phyloP scores from a whole-genome alignment of 1,140 invertebrate species.

The Drosophila biarmipes region DNA sequence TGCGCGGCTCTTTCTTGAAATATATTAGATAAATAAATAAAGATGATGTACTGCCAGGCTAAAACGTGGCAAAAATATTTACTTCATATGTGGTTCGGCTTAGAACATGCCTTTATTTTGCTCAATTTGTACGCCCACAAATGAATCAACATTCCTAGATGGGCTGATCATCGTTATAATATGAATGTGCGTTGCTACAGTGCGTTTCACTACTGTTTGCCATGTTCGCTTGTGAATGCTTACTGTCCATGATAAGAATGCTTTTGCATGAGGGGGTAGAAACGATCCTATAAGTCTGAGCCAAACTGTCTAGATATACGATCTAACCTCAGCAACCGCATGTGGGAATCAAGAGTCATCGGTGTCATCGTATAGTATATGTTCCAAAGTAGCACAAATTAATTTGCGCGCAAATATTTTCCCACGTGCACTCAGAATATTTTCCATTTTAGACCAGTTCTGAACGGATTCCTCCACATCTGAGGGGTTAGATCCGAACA shows the following conservation, averaged over 20 bases:
- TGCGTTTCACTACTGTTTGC: not conserved
- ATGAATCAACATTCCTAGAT: constrained; percentile 17
- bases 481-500: not conserved
- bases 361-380: constrained; percentile 1
- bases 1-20: constrained; percentile 22
- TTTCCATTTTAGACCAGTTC: constrained; percentile 10
- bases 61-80: constrained; percentile 34
- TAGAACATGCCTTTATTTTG: constrained; percentile 14
- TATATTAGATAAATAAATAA: constrained; percentile 21
- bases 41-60: constrained; percentile 21
- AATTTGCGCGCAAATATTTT: constrained; percentile 25
- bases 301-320: not conserved
- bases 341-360: constrained; percentile 14
- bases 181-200: not conserved
- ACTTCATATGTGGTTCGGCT: constrained; percentile 7
- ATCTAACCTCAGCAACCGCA: constrained; percentile 15
- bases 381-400: constrained; percentile 35
- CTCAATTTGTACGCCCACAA: constrained; percentile 2
- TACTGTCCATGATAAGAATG: no score
- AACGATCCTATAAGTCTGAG: not conserved
- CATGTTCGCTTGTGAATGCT: not conserved
- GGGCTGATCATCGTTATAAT: not conserved
- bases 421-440: constrained; percentile 43
- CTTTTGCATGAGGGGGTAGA: no score
- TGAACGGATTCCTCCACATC: not conserved